phyloP scores from a whole-genome alignment of 2,113 vertebrate genomes.

The Dascyllus trimaculatus region DNA sequence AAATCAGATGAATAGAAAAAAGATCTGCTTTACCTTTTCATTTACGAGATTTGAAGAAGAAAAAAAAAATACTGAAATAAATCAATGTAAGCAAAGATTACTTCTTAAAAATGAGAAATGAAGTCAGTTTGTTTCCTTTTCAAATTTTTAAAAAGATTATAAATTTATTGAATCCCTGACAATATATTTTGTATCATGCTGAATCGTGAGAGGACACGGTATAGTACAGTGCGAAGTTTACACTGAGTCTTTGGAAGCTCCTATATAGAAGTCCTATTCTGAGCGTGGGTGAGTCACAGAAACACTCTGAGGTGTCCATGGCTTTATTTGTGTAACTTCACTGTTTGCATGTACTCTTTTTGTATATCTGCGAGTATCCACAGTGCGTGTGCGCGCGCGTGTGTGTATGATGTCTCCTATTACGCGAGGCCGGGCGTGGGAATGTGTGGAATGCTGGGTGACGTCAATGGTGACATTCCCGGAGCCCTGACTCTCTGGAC shows the following conservation, averaged over 20 bases:
- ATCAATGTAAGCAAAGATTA: too few relatives aligned
- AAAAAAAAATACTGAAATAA: too few relatives aligned
- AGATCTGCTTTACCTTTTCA: too few relatives aligned
- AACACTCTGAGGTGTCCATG: slow-evolving; percentile 7
- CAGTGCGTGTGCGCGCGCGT: slow-evolving; percentile 27
- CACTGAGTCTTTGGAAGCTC: neutral
- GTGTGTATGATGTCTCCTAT: slow-evolving; percentile 68
- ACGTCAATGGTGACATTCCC: slow-evolving; percentile 89
- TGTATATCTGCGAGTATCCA: neutral
- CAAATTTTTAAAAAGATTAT: too few relatives aligned
- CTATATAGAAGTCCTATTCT: slow-evolving; percentile 19
- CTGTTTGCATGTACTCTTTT: slow-evolving; percentile 29
- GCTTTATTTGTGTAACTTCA: slow-evolving; percentile 16
- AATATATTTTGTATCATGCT: too few relatives aligned
- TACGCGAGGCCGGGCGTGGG: slow-evolving; percentile 74
- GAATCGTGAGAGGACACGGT: too few relatives aligned
- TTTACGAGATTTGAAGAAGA: too few relatives aligned
- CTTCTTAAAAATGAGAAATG: too few relatives aligned
- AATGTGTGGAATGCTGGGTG: slow-evolving; percentile 85
- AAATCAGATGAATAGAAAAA: too few relatives aligned
- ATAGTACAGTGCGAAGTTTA: neutral
- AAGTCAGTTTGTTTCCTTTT: too few relatives aligned
- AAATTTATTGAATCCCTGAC: too few relatives aligned
- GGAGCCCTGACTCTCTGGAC: slow-evolving; percentile 69
- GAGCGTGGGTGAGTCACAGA: slow-evolving; percentile 33